A percentile compares a stretch with the other conserved stretches of the same genome.
Evolutionary conservation across 1,140 invertebrate genomes (phyloP).

Genomic region (Saxidomus purpurata): DNA sequence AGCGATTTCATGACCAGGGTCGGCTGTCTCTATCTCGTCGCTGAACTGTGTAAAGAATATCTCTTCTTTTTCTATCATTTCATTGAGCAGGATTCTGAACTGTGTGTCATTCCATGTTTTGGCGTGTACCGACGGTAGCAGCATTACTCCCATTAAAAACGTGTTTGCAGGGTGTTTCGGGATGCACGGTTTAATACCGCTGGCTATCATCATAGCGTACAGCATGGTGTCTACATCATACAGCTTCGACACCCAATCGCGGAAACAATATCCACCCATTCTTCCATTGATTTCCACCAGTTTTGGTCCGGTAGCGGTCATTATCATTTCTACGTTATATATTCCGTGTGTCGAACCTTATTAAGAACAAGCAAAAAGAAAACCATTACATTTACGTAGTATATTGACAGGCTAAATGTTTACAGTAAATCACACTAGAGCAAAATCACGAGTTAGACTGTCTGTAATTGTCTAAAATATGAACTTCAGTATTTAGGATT

Average conservation of each 20-base stretch:
- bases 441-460: too few species aligned
- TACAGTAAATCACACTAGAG: too few species aligned
- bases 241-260: conserved; percentile 70
- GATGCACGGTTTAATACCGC: conserved; percentile 66
- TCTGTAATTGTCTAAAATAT: too few species aligned
- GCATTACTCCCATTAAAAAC: conserved; percentile 72
- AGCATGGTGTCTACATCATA: conserved; percentile 71
- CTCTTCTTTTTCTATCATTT: conserved; percentile 54
- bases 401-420: too few species aligned
- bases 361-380: background rate
- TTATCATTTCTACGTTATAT: conserved; percentile 78
- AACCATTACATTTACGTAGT: too few species aligned
- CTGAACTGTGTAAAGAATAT: background rate
- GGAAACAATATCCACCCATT: conserved; percentile 74
- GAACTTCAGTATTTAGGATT: too few species aligned
- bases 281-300: conserved; percentile 76
- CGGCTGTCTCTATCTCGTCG: background rate
- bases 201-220: conserved; percentile 66
- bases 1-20: conserved; percentile 57
- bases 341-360: conserved; percentile 70
- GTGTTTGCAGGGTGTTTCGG: background rate
- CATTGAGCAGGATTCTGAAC: conserved; percentile 12
- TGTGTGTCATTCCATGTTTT: conserved; percentile 39
- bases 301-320: conserved; percentile 74
- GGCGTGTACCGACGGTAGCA: conserved; percentile 64